A percentile compares a stretch with the other conserved stretches of the same genome.
Conservation (phyloP, 2,113 vertebrate genomes). For the Nanorana parkeri region DNA sequence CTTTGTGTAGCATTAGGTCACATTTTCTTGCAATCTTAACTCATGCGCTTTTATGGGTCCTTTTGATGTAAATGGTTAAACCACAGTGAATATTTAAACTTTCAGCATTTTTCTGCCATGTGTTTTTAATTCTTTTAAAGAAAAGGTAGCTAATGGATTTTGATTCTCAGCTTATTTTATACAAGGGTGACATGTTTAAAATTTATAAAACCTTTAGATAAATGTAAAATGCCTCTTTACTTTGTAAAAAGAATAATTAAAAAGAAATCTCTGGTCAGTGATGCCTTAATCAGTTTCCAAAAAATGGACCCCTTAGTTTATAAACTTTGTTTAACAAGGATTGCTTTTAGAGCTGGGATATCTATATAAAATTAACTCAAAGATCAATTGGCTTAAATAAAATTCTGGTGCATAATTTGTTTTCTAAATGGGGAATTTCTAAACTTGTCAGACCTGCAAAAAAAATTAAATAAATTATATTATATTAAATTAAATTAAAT, state of each 20-base stretch:
- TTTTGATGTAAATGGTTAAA: constrained; percentile 65
- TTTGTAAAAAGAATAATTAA: not conserved
- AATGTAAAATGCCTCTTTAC: constrained; percentile 4
- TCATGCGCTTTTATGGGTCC: constrained; percentile 58
- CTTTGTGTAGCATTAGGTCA: not conserved
- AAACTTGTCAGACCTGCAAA: not conserved
- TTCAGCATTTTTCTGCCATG: constrained; percentile 58
- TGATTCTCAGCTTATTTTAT: constrained; percentile 47
- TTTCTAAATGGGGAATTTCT: not conserved
- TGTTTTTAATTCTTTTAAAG: constrained; percentile 65
- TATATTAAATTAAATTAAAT: not conserved
- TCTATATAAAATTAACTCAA: too few species aligned
- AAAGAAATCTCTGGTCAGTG: not conserved
- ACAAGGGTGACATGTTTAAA: constrained; percentile 46
- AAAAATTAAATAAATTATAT: not conserved
- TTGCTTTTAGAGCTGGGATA: too few species aligned
- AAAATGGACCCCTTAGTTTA: too few species aligned
- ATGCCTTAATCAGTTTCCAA: not conserved
- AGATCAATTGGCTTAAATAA: too few species aligned
- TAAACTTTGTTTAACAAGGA: too few species aligned
- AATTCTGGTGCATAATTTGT: too few species aligned
- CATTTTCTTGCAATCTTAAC: constrained; percentile 44
- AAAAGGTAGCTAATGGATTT: constrained; percentile 51
- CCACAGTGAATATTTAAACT: constrained; percentile 61
- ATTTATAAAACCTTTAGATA: constrained; percentile 3